A percentile compares a stretch with the other conserved stretches of the same genome.
Conservation (phyloP, 2,888 invertebrate genomes). For the Colletes collaris region DNA sequence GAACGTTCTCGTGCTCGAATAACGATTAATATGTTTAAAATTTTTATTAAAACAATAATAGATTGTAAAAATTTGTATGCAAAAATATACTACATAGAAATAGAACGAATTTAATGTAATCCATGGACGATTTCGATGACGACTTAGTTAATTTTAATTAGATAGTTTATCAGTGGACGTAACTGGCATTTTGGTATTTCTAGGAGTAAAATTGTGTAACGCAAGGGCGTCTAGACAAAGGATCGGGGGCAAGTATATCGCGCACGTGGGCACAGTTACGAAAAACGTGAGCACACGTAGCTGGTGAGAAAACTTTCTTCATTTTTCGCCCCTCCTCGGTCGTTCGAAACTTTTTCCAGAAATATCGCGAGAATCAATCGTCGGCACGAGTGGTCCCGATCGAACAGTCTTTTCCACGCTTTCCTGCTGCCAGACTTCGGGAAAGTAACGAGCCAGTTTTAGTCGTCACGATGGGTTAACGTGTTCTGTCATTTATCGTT, state of each 20-base stretch:
- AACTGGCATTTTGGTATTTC: background rate
- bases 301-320: slow-evolving; percentile 79
- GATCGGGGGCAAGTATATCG: slow-evolving; percentile 66
- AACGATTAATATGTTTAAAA: too few species aligned
- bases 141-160: background rate
- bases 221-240: slow-evolving; percentile 28
- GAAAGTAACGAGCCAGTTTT: slow-evolving; percentile 39
- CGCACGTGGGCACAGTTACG: slow-evolving; percentile 73
- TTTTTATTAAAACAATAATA: too few species aligned
- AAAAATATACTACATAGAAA: too few species aligned
- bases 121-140: background rate
- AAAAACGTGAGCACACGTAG: slow-evolving; percentile 59
- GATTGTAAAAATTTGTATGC: too few species aligned
- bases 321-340: slow-evolving; percentile 76
- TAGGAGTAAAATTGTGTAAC: too few species aligned
- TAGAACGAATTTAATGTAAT: slow-evolving; percentile 1
- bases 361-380: slow-evolving; percentile 81
- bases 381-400: slow-evolving; percentile 70
- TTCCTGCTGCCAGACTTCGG: slow-evolving; percentile 25
- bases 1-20: too few species aligned
- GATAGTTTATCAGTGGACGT: too few species aligned
- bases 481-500: background rate
- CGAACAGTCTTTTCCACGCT: slow-evolving; percentile 55
- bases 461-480: slow-evolving; percentile 7
- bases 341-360: slow-evolving; percentile 75